Conservation (phyloP, 2,113 vertebrate genomes). For the Fukomys damarensis region DNA sequence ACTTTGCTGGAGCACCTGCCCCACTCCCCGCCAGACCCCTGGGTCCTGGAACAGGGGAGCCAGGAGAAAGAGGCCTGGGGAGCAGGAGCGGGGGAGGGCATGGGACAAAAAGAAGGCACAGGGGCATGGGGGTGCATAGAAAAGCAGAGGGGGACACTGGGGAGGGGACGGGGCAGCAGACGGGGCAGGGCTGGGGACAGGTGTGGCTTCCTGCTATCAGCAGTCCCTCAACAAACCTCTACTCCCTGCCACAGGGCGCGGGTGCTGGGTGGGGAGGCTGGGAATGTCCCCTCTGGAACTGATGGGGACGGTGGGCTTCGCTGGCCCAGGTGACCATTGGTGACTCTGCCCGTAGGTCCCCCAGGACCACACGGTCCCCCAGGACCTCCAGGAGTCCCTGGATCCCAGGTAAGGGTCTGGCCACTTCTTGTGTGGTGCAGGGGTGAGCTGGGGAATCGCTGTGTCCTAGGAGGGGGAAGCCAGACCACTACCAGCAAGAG, state of each 20-base stretch:
- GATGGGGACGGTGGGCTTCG: not conserved
- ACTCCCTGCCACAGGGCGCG: not conserved
- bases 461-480: not conserved
- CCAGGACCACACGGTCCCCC: constrained; percentile 90
- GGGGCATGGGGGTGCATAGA: too few species aligned
- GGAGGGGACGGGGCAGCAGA: accelerated
- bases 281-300: not conserved
- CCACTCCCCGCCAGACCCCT: too few species aligned
- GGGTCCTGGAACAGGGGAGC: not conserved
- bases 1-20: too few species aligned
- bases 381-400: constrained; percentile 89
- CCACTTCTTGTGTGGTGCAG: not conserved
- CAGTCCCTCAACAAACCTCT: not conserved
- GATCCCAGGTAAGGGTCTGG: constrained; percentile 89
- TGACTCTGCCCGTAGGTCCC: constrained; percentile 84
- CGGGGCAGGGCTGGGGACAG: accelerated
- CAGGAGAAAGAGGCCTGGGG: not conserved
- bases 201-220: accelerated
- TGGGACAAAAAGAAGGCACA: too few species aligned
- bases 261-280: not conserved
- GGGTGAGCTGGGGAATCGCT: not conserved
- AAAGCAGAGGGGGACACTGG: not conserved
- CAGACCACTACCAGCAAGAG: not conserved
- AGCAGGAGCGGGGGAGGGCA: not conserved
- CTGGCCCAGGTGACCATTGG: not conserved